Base-by-base conservation (phyloP, 2,113 vertebrate species). In the Oceanodroma tethys region DNA sequence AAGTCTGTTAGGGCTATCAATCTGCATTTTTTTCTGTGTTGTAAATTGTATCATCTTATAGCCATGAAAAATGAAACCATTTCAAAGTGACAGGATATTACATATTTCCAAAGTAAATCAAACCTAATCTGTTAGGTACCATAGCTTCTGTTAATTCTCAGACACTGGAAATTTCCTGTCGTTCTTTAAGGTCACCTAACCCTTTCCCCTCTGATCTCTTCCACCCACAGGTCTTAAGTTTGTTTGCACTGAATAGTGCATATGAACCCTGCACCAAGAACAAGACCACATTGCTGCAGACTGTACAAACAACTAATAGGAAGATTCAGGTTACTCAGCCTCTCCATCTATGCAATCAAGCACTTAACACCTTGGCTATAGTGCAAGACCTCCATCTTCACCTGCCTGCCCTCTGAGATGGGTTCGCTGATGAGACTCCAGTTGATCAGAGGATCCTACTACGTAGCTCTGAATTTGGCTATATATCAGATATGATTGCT, bases 41-140 rank as follows among this genome's bases (percentile, higher is more conserved):
- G 72, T 75, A 94, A 87, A 93, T 73, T 3, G 36, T 32, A 80
- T 66, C 45, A 70, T n/a, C 29, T 68, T 70, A 82, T 25, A 82
- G 42, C 66, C 38, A 70, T 43, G 86, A 96, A 90, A 96, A 96
- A 88, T 63, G 53, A 76, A 90, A 89, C 36, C 55, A 21, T 72
- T 87, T 56, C 53, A 45, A 68, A 88, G 40, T 45, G 78, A 76
- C 42, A 86, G 79, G 59, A 66, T 67, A 86, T 68, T 88, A 80
- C 20, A 16, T 30, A 88, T 62, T 94, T 83, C 55, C 74, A 92
- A 86, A 95, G 32, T 30, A 91, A 86, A 93, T 78, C 10, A 86
- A 88, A 81, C 34, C n/a, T 55, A 50, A 85, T 20, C 42, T 60
- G 38, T n/a, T 93, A 92, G 36, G 27, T 86, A 38, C 19, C 13